phyloP scores from a whole-genome alignment of 2,797 vertebrate genomes.

The Smutsia temminckii region DNA sequence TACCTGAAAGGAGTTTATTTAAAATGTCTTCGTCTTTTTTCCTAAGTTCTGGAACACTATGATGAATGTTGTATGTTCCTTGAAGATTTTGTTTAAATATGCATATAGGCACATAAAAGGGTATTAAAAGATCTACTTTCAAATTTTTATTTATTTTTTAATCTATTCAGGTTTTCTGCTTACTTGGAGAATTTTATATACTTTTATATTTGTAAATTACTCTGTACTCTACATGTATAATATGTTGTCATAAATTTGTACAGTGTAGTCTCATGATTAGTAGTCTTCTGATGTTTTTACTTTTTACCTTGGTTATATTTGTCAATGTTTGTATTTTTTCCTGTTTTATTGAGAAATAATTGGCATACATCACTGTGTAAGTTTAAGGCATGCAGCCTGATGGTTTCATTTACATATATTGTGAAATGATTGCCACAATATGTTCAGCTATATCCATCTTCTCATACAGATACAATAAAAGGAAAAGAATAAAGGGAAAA shows the following conservation, averaged over 20 bases:
- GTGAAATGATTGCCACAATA: background rate
- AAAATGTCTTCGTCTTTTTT: background rate
- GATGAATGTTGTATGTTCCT: background rate
- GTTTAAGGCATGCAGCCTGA: background rate
- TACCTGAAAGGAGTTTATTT: background rate
- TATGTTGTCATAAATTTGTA: background rate
- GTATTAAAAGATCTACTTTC: background rate
- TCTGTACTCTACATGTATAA: background rate
- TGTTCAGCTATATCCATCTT: background rate
- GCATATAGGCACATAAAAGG: background rate
- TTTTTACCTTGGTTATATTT: background rate
- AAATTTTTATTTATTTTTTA: background rate
- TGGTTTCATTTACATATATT: background rate
- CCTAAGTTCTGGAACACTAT: background rate
- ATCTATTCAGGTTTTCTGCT: background rate
- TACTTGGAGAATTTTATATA: background rate
- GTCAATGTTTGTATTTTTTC: background rate
- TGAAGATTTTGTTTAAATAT: background rate
- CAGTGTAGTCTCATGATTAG: background rate
- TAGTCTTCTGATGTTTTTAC: background rate
- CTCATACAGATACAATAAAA: background rate
- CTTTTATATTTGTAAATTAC: background rate
- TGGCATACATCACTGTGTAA: background rate
- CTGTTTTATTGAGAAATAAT: background rate
- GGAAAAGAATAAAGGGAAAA: background rate